Base-by-base conservation (phyloP, 2,113 vertebrate genomes). In the Patagioenas fasciata region DNA sequence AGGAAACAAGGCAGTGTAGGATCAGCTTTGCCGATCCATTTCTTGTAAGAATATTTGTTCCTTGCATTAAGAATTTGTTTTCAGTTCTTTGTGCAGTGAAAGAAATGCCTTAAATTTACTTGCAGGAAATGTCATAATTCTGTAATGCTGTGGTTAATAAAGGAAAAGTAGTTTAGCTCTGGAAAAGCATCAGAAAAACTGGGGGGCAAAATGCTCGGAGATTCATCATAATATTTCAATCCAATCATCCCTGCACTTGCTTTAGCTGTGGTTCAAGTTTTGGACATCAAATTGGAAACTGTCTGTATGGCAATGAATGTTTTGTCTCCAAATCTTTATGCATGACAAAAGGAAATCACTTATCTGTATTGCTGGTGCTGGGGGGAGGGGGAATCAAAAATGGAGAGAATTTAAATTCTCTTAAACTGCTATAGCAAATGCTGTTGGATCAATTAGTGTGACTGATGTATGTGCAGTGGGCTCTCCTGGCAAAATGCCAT, bases 261-360 rank as follows among this genome's bases (percentile, higher is more conserved):
- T 86, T 93, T 91, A 53, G 12, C 73, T 70, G 85, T 69, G 18
- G 40, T 91, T 92, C 71, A 73, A 23, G 88, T 83, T 96, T 88
- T 86, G 44, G 36, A 75, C 51, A 65, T 87, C 72, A 84, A 67
- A 95, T 73, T 80, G 36, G 61, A 87, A 96, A 93, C 47, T 77
- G 36, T 78, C 79, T 81, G 61, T 85, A 56, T 85, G 85, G 42
- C 57, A 95, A 61, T 78, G 93, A 93, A 80, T n/a, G 57, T 61
- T 64, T 42, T 81, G 31, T 74, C 60, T 91, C 56, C 58, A 81
- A 72, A 91, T 75, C 77, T 91, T 56, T 64, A 54, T 57, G 32
- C 36, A 28, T 25, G 31, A 91, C 0, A 0, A 85, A 91, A 70
- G 88, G 61, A 86, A 88, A 96, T 81, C 85, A 80, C 25, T 87